These are phyloP conservation scores for Andrena dorsata DNA, from an alignment of 2,888 invertebrate genomes.

Conservation along the genomic window DNA sequence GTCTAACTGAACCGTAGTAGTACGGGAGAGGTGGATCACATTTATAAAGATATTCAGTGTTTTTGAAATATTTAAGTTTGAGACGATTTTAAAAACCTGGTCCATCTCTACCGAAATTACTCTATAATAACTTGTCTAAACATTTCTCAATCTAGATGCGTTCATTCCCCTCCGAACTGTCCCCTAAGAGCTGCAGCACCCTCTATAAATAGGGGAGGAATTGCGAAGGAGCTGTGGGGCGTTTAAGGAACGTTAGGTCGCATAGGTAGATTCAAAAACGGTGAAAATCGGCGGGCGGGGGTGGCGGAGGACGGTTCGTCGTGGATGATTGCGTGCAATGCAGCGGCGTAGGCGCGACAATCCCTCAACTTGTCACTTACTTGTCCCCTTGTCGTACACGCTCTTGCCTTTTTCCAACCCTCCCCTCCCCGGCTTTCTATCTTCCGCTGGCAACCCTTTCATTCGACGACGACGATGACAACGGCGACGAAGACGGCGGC, in stretches of 20 bases:
- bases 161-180: too few relatives aligned
- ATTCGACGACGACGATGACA: conserved; percentile 67
- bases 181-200: not conserved
- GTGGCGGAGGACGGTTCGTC: conserved; percentile 47
- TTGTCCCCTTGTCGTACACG: conserved; percentile 53
- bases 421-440: conserved; percentile 38
- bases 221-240: not conserved
- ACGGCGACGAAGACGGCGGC: conserved; percentile 54
- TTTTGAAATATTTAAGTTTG: too few relatives aligned
- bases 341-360: conserved; percentile 77
- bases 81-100: too few relatives aligned
- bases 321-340: conserved; percentile 79
- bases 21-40: too few relatives aligned
- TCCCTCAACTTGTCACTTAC: conserved; percentile 84
- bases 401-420: conserved; percentile 45
- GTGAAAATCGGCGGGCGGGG: conserved; percentile 52
- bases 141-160: too few relatives aligned
- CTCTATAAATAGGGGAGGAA: not conserved
- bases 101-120: too few relatives aligned
- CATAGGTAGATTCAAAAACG: conserved; percentile 46
- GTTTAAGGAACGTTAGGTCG: not conserved
- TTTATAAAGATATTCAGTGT: too few relatives aligned
- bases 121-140: too few relatives aligned
- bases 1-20: too few relatives aligned
- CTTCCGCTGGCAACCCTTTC: conserved; percentile 74